A percentile compares a stretch with the other conserved stretches of the same genome.
Evolutionary conservation across 2,888 invertebrate genomes (phyloP).

Genomic region (Apotomis turbidana): DNA sequence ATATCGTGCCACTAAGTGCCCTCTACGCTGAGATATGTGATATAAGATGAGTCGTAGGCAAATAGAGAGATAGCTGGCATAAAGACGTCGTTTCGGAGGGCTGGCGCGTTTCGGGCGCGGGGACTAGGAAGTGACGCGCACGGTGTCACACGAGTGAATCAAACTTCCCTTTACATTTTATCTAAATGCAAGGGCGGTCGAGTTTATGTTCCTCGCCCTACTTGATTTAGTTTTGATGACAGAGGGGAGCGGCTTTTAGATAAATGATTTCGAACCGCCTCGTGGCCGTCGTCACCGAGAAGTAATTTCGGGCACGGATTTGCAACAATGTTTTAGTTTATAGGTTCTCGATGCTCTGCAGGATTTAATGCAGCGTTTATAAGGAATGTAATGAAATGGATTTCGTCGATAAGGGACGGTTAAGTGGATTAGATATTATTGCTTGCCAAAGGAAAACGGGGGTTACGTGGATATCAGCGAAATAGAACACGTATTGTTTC

Average conservation of each 20-base stretch:
- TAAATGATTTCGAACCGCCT: conserved; percentile 73
- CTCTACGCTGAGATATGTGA: conserved; percentile 66
- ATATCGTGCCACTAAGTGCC: conserved; percentile 73
- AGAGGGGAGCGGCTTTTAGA: conserved; percentile 79
- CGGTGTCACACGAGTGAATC: conserved; percentile 77
- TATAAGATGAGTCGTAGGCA: conserved; percentile 67
- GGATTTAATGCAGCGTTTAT: conserved; percentile 66
- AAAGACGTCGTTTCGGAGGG: conserved; percentile 75
- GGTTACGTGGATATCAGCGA: conserved; percentile 27
- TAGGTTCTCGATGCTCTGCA: conserved; percentile 60
- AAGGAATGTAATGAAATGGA: conserved; percentile 73
- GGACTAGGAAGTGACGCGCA: conserved; percentile 57
- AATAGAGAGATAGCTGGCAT: conserved; percentile 75
- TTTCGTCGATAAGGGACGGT: conserved; percentile 62
- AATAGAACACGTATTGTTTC: conserved; percentile 25
- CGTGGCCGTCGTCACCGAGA: conserved; percentile 48
- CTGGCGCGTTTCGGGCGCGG: conserved; percentile 44
- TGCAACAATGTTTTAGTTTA: conserved; percentile 77
- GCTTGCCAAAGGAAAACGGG: conserved; percentile 52
- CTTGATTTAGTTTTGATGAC: conserved; percentile 83
- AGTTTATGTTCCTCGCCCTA: conserved; percentile 78
- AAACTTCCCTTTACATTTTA: conserved; percentile 81
- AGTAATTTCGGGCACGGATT: conserved; percentile 59
- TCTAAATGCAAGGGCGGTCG: conserved; percentile 80
- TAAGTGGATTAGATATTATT: conserved; percentile 74